phyloP scores from a whole-genome alignment of 1,140 invertebrate genomes.

The Popillia japonica region DNA sequence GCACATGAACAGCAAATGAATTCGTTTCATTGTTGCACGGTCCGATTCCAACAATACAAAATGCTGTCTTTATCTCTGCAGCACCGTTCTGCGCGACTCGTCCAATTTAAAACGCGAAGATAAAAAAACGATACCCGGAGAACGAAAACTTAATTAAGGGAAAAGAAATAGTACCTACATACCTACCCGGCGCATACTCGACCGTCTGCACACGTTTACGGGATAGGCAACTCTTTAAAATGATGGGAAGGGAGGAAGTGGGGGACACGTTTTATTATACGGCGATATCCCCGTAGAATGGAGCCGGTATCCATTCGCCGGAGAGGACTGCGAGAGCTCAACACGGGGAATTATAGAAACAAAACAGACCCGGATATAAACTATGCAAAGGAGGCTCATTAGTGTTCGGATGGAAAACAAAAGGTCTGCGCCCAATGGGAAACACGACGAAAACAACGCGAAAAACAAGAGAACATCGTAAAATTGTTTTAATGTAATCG shows the following conservation, averaged over 20 bases:
- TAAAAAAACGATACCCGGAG: not conserved
- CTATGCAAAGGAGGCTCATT: slow-evolving; percentile 33
- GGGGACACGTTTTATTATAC: not conserved
- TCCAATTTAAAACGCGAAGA: slow-evolving; percentile 24
- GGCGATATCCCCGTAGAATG: not conserved
- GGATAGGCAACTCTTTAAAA: not conserved
- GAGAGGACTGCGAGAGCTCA: not conserved
- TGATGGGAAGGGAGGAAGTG: not conserved
- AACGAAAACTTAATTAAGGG: slow-evolving; percentile 28
- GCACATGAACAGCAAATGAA: not conserved
- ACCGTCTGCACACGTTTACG: too few relatives aligned
- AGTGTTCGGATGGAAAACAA: slow-evolving; percentile 10
- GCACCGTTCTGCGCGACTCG: not conserved
- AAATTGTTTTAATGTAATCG: slow-evolving; percentile 33
- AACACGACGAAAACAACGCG: slow-evolving; percentile 31
- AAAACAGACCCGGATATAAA: slow-evolving; percentile 29
- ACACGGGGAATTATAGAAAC: slow-evolving; percentile 25
- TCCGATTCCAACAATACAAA: not conserved
- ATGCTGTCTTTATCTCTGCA: slow-evolving; percentile 14
- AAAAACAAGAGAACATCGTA: slow-evolving; percentile 35
- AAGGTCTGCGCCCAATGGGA: not conserved
- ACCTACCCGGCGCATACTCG: not conserved
- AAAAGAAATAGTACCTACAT: not conserved
- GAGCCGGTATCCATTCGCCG: not conserved
- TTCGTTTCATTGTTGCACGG: slow-evolving; percentile 23